A percentile compares a stretch with the other conserved stretches of the same genome.
phyloP scores from a whole-genome alignment of 2,113 vertebrate genomes.

The Columbina picui region DNA sequence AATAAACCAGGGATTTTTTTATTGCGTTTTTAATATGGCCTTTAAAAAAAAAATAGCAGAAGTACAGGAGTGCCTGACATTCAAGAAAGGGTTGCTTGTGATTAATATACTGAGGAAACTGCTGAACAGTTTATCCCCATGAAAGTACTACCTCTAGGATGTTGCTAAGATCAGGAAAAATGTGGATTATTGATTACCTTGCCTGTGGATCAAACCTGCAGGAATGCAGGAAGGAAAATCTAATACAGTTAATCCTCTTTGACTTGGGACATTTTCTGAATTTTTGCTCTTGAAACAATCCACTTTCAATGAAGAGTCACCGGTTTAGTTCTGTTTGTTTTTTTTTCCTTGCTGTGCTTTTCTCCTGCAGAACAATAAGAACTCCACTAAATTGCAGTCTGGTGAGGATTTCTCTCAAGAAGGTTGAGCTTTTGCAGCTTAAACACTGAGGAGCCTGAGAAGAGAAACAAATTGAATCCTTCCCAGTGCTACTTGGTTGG shows the following conservation, averaged over 20 bases:
- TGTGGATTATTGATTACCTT: neutral
- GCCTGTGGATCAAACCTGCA: neutral
- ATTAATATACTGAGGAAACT: neutral
- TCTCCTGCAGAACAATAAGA: neutral
- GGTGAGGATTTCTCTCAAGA: neutral
- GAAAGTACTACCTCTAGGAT: neutral
- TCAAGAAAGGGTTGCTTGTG: neutral
- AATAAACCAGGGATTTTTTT: neutral
- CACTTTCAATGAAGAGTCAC: neutral
- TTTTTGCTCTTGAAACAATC: slow-evolving; percentile 1
- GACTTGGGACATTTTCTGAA: neutral
- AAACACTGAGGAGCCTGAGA: neutral
- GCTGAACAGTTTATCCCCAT: neutral
- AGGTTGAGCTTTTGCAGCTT: neutral
- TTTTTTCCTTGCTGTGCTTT: neutral
- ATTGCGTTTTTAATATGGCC: neutral
- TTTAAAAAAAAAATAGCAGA: neutral
- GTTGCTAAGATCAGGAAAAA: neutral
- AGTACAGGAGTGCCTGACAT: neutral
- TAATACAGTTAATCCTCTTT: neutral
- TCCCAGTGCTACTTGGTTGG: neutral
- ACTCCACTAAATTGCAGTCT: neutral
- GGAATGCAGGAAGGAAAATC: neutral
- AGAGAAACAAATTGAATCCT: neutral
- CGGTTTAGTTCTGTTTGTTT: neutral